Evolutionary conservation across 2,888 invertebrate species (phyloP).

Genomic region (Drosophila nigritarsus): DNA sequence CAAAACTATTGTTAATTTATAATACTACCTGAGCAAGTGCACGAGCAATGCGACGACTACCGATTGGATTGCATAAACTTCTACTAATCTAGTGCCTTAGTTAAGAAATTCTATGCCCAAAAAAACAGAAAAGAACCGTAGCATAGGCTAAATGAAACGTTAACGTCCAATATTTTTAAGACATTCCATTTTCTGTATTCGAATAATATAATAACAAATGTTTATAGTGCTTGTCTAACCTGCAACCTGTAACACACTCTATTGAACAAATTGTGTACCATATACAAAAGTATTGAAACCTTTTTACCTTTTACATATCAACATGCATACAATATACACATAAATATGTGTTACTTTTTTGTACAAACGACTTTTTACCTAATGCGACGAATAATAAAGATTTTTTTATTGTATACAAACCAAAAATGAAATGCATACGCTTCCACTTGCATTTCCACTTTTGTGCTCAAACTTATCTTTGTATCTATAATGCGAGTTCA

Average conservation of each 20-base stretch:
- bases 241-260: constrained; percentile 9
- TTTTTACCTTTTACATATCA: constrained; percentile 35
- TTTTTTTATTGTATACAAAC: constrained; percentile 73
- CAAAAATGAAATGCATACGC: constrained; percentile 17
- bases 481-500: constrained; percentile 52
- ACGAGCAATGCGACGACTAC: constrained; percentile 36
- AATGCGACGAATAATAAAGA: constrained; percentile 70
- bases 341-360: constrained; percentile 55
- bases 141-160: constrained; percentile 36
- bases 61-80: constrained; percentile 76
- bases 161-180: constrained; percentile 56
- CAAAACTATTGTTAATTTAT: constrained; percentile 44
- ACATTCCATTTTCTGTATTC: constrained; percentile 26
- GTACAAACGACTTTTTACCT: constrained; percentile 74
- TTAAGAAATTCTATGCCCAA: constrained; percentile 38
- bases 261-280: constrained; percentile 42
- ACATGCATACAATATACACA: constrained; percentile 36
- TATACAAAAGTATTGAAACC: constrained; percentile 42
- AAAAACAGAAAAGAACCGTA: constrained; percentile 23
- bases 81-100: constrained; percentile 66
- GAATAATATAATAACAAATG: constrained; percentile 26
- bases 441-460: constrained; percentile 29
- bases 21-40: constrained; percentile 36
- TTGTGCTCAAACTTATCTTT: constrained; percentile 16
- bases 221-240: constrained; percentile 29